Base-by-base conservation (phyloP, 2,113 vertebrate genomes). In the Chrysochloris asiatica region DNA sequence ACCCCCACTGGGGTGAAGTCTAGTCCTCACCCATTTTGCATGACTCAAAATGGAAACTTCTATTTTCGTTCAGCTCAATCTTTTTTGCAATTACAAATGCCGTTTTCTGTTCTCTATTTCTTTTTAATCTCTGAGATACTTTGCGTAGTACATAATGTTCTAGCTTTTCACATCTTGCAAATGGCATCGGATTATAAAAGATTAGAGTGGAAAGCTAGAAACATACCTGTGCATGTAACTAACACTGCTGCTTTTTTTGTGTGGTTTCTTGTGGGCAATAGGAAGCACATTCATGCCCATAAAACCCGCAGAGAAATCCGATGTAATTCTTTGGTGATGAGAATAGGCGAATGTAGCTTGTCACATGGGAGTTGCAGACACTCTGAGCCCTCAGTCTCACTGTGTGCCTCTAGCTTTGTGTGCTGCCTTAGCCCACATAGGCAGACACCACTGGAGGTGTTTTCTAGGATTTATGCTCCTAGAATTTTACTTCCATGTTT, bases 1-100 rank as follows among this genome's bases (percentile, higher is more conserved):
- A 79, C 88, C 94, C 88, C 90, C 92, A 9, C 45, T 88, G 61
- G 71, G 43, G 38, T 3, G 50, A 71, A 82, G 88, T 43, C 3
- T 71, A 83, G 2, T 47, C 50, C 71, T 86, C 21, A 81, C 75
- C 85, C 59, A 6, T 45, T 91, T 86, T 56, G 28, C 52, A 48
- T 97, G 92, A 95, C 92, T 97, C 94, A 95, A 50, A 73, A 24
- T 56, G 77, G 48, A 81, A 86, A 30, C n/a, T 83, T 83, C 92
- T 95, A 88, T 89, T 95, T 94, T 76, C 84, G 69, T 73, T 78
- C 69, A 59, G 19, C 90, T 88, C 16, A 88, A 86, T 81, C 61
- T 84, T 94, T 86, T 94, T 86, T 90, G 92, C 92, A 85, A 86
- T 84, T 78, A 88, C 94, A 92, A 91, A 52, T 61, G 71, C 38